These are phyloP conservation scores for Chloroceryle aenea DNA, from an alignment of 2,113 vertebrate genomes.

Conservation along the genomic window DNA sequence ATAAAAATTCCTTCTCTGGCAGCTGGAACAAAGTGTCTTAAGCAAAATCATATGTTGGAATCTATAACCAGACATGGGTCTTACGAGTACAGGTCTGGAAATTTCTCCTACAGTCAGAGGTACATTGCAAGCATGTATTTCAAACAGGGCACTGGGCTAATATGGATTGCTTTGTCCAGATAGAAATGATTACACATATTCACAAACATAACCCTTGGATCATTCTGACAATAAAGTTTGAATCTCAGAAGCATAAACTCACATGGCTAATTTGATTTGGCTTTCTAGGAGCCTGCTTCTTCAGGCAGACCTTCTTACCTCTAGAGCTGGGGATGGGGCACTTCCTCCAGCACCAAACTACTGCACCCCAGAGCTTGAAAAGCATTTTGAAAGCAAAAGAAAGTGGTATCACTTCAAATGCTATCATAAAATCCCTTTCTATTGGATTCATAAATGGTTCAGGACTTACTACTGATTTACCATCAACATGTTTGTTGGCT, in stretches of 20 bases:
- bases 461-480: neutral
- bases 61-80: slow-evolving; percentile 44
- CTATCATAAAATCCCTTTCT: neutral
- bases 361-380: neutral
- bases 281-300: neutral
- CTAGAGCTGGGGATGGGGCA: neutral
- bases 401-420: neutral
- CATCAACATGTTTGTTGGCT: neutral
- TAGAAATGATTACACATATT: neutral
- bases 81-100: slow-evolving; percentile 58
- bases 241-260: neutral
- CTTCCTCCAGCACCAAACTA: neutral
- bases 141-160: slow-evolving; percentile 6
- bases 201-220: neutral
- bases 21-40: slow-evolving; percentile 62
- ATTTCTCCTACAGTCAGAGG: neutral
- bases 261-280: neutral
- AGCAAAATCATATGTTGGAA: slow-evolving; percentile 65
- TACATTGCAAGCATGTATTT: slow-evolving; percentile 17
- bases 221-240: neutral
- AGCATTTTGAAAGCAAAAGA: neutral
- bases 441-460: neutral
- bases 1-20: slow-evolving; percentile 60
- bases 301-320: neutral
- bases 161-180: neutral